A percentile compares a stretch with the other conserved stretches of the same genome.
phyloP scores from a whole-genome alignment of 2,888 invertebrate genomes.

The Dicycla oo region DNA sequence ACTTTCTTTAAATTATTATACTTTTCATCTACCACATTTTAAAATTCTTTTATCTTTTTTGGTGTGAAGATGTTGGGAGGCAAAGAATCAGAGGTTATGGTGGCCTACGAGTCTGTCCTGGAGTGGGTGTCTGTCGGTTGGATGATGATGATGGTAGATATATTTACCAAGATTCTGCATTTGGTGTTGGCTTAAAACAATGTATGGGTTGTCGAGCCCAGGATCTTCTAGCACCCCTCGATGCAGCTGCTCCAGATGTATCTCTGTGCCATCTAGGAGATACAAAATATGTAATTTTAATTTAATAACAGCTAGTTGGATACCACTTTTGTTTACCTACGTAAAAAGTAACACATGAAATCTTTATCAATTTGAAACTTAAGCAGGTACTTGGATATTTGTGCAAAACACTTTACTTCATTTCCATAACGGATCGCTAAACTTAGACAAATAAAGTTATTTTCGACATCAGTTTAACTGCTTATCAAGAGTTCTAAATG shows the following conservation, averaged over 20 bases:
- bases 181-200: slow-evolving; percentile 87
- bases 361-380: background rate
- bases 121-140: too few relatives aligned
- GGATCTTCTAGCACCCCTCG: slow-evolving; percentile 83
- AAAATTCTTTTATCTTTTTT: background rate
- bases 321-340: background rate
- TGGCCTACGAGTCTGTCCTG: too few relatives aligned
- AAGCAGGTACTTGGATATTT: background rate
- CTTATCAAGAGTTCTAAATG: slow-evolving; percentile 26
- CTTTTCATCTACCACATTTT: background rate
- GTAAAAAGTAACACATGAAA: background rate
- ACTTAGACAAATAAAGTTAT: slow-evolving; percentile 7
- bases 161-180: slow-evolving; percentile 86
- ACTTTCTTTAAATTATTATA: slow-evolving; percentile 20
- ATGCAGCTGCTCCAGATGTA: slow-evolving; percentile 83
- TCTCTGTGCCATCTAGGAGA: slow-evolving; percentile 79
- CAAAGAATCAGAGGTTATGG: background rate
- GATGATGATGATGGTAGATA: background rate
- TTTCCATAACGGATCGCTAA: background rate
- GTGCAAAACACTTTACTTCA: background rate
- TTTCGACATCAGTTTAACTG: background rate
- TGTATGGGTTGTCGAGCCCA: slow-evolving; percentile 80
- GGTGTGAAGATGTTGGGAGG: too few relatives aligned
- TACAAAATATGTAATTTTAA: background rate
- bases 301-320: background rate